Percentiles rank a stretch among this genome's conserved stretches.
Evolutionary conservation across 2,113 vertebrate genomes (phyloP).

Genomic region (Oreochromis tanganicae): DNA sequence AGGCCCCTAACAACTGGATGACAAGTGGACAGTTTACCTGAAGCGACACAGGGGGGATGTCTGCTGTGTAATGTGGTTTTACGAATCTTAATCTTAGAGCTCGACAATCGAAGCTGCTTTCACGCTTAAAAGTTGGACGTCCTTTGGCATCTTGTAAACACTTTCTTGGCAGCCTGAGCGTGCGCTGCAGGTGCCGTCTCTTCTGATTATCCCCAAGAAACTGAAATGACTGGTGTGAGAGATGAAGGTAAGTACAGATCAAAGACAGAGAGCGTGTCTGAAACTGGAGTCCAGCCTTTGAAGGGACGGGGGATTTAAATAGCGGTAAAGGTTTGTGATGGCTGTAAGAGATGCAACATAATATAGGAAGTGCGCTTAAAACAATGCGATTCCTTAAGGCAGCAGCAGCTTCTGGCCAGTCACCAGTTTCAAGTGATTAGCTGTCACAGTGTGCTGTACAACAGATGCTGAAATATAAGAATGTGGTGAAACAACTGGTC

Average conservation of each 20-base stretch:
- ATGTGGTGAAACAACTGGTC: background rate
- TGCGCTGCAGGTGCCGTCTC: slow-evolving; percentile 22
- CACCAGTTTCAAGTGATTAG: background rate
- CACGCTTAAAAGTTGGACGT: background rate
- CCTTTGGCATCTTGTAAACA: background rate
- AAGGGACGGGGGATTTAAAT: background rate
- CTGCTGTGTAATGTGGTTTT: background rate
- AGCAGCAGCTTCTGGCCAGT: background rate
- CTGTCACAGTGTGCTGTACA: background rate
- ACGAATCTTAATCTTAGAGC: background rate
- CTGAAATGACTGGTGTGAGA: background rate
- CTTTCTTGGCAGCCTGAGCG: slow-evolving; percentile 7
- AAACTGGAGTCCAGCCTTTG: background rate
- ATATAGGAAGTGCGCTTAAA: background rate
- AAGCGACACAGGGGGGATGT: background rate
- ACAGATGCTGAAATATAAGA: background rate
- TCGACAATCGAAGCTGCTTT: background rate
- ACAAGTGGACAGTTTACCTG: background rate
- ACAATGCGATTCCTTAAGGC: background rate
- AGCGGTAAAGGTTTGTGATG: background rate
- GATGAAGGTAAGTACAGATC: background rate
- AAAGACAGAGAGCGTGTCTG: background rate
- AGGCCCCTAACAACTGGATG: background rate
- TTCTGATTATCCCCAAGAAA: slow-evolving; percentile 5
- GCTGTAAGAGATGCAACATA: background rate